Evolutionary conservation across 2,113 vertebrate species (phyloP).

Genomic region (Canis aureus): DNA sequence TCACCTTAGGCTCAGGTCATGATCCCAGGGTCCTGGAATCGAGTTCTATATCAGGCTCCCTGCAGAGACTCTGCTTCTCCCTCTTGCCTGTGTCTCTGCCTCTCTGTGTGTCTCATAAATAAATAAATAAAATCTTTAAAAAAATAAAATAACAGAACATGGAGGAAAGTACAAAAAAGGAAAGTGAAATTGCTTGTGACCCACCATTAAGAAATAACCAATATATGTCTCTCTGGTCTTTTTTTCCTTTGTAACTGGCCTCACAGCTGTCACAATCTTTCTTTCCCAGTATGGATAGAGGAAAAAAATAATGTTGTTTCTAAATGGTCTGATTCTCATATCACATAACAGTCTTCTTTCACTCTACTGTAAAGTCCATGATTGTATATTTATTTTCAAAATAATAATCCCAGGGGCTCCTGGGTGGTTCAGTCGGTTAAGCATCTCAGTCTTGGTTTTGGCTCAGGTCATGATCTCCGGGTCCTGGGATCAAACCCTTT

Average conservation of each 20-base stretch:
- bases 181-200: not conserved
- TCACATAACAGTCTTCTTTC: not conserved
- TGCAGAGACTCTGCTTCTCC: no score
- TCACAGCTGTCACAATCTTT: not conserved
- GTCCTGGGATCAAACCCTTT: no score
- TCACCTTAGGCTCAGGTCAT: no score
- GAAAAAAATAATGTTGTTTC: not conserved
- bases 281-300: not conserved
- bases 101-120: no score
- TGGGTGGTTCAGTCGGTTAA: no score
- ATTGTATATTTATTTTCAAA: slow-evolving; percentile 1
- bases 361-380: not conserved
- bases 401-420: not conserved
- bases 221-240: not conserved
- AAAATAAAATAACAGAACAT: not conserved
- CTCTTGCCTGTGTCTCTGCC: no score
- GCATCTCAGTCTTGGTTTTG: no score
- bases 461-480: no score
- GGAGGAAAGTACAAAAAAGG: not conserved
- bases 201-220: not conserved
- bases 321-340: not conserved
- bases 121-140: no score
- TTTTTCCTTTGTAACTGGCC: not conserved
- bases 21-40: no score
- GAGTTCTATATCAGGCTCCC: no score